Evolutionary conservation across 2,113 vertebrate species (phyloP).

Genomic region (Peromyscus polionotus): DNA sequence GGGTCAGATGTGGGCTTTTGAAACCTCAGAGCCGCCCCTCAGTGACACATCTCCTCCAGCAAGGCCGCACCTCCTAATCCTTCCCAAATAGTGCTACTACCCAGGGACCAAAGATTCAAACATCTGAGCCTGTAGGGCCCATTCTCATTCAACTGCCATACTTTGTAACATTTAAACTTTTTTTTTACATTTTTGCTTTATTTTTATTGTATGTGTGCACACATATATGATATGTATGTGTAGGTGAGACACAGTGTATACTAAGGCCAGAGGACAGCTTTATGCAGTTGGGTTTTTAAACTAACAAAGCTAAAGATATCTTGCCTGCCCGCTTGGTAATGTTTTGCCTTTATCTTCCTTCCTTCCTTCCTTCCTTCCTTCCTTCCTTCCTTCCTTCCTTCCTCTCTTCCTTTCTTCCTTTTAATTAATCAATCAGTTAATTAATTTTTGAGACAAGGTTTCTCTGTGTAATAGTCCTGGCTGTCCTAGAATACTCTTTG

Average conservation of each 20-base stretch:
- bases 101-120: neutral
- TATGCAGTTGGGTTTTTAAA: neutral
- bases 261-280: neutral
- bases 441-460: too few species aligned
- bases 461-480: too few species aligned
- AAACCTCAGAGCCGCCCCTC: neutral
- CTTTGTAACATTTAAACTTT: neutral
- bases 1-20: neutral
- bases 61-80: neutral
- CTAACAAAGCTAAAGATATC: neutral
- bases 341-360: neutral
- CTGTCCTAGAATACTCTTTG: too few species aligned
- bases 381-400: neutral
- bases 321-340: neutral
- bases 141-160: neutral
- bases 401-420: too few species aligned
- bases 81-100: neutral
- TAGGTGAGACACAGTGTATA: neutral
- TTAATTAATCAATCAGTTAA: too few species aligned
- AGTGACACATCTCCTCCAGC: neutral
- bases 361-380: too few species aligned
- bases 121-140: neutral
- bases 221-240: neutral
- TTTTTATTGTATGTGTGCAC: neutral
- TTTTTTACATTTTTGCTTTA: neutral